Percentiles rank a stretch among this genome's conserved stretches.
Evolutionary conservation across 2,113 vertebrate genomes (phyloP).

Genomic region (Periophthalmus modestus): DNA sequence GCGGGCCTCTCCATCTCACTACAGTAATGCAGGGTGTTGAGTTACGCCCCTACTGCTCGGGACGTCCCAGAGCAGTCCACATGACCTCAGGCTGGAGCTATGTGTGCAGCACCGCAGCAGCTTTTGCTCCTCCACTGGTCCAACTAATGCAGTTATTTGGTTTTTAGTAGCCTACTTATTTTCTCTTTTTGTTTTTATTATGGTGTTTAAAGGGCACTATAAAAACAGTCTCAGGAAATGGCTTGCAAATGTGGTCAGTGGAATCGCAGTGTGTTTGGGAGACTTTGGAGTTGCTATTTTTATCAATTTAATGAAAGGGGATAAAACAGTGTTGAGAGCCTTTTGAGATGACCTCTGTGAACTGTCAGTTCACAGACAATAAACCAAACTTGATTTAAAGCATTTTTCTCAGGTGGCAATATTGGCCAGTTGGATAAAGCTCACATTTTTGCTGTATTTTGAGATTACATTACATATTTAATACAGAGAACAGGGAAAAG

Average conservation of each 20-base stretch:
- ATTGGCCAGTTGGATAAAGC: background rate
- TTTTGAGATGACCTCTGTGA: background rate
- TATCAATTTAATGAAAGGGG: constrained; percentile 23
- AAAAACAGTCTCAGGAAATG: constrained; percentile 55
- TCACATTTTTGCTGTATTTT: background rate
- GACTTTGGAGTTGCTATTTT: constrained; percentile 26
- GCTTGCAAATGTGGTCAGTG: constrained; percentile 44
- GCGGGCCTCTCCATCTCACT: constrained; percentile 50
- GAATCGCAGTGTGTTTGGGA: constrained; percentile 9
- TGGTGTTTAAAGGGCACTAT: constrained; percentile 42
- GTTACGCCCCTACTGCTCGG: constrained; percentile 66
- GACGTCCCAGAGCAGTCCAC: constrained; percentile 39
- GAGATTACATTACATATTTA: no score
- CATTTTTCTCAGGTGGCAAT: background rate
- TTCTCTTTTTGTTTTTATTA: constrained; percentile 46
- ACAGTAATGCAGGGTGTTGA: constrained; percentile 69
- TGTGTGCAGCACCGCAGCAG: constrained; percentile 58
- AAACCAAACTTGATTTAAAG: background rate
- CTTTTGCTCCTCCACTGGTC: constrained; percentile 54
- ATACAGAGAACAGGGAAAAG: no score
- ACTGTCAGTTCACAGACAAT: background rate
- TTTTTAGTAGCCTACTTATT: constrained; percentile 35
- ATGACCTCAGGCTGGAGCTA: constrained; percentile 61
- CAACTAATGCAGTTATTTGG: constrained; percentile 49
- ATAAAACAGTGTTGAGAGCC: constrained; percentile 2